phyloP scores from a whole-genome alignment of 2,888 invertebrate species.

The Acrocyrtus sp. region DNA sequence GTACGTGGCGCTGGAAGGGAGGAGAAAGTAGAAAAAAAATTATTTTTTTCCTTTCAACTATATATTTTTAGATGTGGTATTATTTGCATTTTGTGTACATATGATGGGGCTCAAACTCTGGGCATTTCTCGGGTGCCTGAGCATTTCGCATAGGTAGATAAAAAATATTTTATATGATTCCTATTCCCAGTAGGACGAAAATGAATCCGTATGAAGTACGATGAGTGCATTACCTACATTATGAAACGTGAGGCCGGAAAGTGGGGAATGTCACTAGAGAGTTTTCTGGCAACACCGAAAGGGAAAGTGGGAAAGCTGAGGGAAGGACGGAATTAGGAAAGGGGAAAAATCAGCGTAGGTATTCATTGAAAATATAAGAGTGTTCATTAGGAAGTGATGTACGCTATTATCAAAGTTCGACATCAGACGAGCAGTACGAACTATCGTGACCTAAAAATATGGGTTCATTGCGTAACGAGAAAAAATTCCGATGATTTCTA shows the following conservation, averaged over 20 bases:
- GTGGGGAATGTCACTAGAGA: slow-evolving; percentile 14
- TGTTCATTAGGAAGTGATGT: not conserved
- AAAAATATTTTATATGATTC: not conserved
- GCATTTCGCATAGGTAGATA: slow-evolving; percentile 5
- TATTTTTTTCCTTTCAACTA: not conserved
- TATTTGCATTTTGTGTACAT: not conserved
- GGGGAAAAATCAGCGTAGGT: not conserved
- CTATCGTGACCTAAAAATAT: too few relatives aligned
- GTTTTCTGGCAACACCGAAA: too few relatives aligned
- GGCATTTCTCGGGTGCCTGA: slow-evolving; percentile 11
- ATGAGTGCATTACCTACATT: slow-evolving; percentile 12
- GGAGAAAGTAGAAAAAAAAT: slow-evolving; percentile 1
- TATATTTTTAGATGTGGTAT: not conserved
- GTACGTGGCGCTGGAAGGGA: not conserved
- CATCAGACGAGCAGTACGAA: too few relatives aligned
- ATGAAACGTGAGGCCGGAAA: not conserved
- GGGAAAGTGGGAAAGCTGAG: not conserved
- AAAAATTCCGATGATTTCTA: too few relatives aligned
- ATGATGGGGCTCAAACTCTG: not conserved
- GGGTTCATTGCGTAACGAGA: too few relatives aligned
- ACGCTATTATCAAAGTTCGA: not conserved
- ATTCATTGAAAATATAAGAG: not conserved
- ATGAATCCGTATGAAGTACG: not conserved
- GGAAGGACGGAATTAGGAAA: not conserved
- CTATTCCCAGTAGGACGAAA: slow-evolving; percentile 6